Percentiles rank a stretch among this genome's conserved stretches.
Evolutionary conservation across 2,113 vertebrate species (phyloP).

Genomic region (Mobula birostris): DNA sequence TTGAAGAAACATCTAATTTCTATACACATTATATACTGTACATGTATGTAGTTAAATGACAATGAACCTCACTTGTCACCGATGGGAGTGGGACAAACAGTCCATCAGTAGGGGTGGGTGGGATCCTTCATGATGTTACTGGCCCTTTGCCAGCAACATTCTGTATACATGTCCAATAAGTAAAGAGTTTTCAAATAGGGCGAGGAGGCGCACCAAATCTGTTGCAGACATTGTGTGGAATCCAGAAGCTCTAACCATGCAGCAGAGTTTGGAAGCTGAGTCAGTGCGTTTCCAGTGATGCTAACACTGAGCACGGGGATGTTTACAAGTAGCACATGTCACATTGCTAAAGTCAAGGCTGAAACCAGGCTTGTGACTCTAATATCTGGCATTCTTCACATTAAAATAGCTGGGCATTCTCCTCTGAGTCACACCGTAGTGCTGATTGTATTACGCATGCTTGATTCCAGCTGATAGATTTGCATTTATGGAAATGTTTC

Average conservation of each 20-base stretch:
- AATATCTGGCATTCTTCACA: not conserved
- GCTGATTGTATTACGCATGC: not conserved
- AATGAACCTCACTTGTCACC: too few species aligned
- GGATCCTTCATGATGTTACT: too few species aligned
- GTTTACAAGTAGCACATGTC: not conserved
- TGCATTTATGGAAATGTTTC: too few species aligned
- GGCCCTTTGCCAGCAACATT: too few species aligned
- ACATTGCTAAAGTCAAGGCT: not conserved
- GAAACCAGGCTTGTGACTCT: not conserved
- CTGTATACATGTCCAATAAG: too few species aligned
- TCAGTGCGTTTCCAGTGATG: not conserved
- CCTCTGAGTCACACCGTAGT: not conserved
- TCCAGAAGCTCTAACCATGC: not conserved
- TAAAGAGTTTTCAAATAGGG: too few species aligned
- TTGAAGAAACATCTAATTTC: too few species aligned
- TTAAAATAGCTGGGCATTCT: conserved; percentile 6
- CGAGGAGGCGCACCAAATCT: too few species aligned
- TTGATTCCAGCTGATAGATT: not conserved
- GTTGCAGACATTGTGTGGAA: not conserved
- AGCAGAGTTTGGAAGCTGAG: not conserved
- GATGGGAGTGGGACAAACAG: too few species aligned
- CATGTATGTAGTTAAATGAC: too few species aligned
- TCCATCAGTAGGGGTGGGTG: too few species aligned
- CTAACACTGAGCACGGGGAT: not conserved
- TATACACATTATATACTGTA: too few species aligned